phyloP scores from a whole-genome alignment of 2,797 vertebrate species.

The Hypotaenidia okinawae region DNA sequence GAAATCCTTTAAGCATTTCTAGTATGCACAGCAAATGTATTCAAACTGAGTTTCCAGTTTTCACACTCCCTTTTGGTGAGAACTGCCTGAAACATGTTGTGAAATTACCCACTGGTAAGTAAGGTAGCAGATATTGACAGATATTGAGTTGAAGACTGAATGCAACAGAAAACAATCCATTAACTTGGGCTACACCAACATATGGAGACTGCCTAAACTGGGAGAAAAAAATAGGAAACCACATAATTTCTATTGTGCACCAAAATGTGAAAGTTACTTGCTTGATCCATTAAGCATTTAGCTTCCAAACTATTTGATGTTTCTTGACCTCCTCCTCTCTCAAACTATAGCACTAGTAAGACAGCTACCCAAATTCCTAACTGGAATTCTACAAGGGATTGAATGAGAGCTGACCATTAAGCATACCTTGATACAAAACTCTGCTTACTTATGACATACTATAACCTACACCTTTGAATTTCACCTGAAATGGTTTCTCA shows the following conservation, averaged over 20 bases:
- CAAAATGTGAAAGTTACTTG: neutral
- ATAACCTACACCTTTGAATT: neutral
- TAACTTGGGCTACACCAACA: neutral
- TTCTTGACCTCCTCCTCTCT: neutral
- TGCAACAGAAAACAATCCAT: neutral
- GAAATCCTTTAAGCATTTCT: neutral
- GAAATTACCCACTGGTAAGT: neutral
- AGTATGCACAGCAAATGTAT: neutral
- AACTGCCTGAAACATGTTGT: neutral
- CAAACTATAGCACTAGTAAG: neutral
- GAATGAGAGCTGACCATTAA: neutral
- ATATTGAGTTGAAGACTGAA: neutral
- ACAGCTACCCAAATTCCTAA: accelerated
- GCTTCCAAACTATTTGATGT: neutral
- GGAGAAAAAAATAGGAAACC: neutral
- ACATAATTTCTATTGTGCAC: neutral
- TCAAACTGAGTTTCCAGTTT: neutral
- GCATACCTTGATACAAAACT: neutral
- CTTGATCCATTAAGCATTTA: neutral
- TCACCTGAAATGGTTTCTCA: neutral
- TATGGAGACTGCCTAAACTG: neutral
- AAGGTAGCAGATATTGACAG: neutral
- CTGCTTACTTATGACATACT: neutral
- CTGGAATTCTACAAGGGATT: neutral
- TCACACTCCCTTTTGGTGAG: neutral